phyloP scores from a whole-genome alignment of 2,113 vertebrate genomes.

The Otus sunia region DNA sequence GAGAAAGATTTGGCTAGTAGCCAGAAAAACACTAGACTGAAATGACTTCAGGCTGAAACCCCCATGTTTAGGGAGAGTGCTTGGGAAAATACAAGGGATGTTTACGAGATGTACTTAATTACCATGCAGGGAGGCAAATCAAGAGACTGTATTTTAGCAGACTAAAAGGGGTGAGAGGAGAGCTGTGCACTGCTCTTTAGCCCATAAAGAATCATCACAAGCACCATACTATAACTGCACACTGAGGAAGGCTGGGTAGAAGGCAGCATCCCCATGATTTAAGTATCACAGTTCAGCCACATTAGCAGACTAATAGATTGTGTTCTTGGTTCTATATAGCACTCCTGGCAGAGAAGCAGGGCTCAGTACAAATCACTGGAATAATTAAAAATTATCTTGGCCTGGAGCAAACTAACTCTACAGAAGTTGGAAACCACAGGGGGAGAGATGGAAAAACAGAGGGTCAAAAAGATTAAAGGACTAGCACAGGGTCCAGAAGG shows the following conservation, averaged over 20 bases:
- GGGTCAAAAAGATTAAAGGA: not conserved
- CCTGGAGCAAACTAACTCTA: conserved; percentile 9
- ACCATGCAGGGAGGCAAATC: conserved; percentile 7
- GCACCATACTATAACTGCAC: not conserved
- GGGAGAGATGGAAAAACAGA: not conserved
- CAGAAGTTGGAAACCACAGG: not conserved
- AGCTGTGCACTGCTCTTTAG: not conserved
- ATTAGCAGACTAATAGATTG: conserved; percentile 7
- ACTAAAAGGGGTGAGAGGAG: conserved; percentile 25
- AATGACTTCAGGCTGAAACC: conserved; percentile 5
- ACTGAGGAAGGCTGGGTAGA: not conserved
- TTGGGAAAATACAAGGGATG: conserved; percentile 6
- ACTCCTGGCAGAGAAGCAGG: not conserved
- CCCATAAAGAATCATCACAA: conserved; percentile 36
- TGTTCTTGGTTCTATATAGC: not conserved
- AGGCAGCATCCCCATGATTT: conserved; percentile 29
- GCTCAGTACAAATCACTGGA: conserved; percentile 30
- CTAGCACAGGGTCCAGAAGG: not conserved
- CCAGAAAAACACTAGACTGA: not conserved
- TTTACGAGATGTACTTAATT: conserved; percentile 36
- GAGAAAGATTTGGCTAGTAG: conserved; percentile 5
- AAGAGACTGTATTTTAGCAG: conserved; percentile 25
- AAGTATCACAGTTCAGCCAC: conserved; percentile 9
- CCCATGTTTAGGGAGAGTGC: not conserved
- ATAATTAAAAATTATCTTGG: conserved; percentile 34